Evolutionary conservation across 2,113 vertebrate genomes (phyloP), one percentile per base, ranked within the genome.

Genomic region (Pangasianodon hypophthalmus): DNA sequence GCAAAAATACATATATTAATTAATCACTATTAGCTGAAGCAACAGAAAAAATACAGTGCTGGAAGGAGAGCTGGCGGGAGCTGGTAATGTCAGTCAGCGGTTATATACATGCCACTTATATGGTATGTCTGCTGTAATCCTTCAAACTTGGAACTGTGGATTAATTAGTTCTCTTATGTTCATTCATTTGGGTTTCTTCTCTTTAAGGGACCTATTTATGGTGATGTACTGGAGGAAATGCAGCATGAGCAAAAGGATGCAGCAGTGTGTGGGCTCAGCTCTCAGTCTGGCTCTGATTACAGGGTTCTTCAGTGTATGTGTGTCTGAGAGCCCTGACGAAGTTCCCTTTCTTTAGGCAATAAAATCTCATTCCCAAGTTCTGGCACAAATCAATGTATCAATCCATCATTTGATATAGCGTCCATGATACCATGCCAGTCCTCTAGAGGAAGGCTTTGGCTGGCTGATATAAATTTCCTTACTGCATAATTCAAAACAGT

Each of bases 231-330:
- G 79, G 79, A 48, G 84, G 79, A 88, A 80, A 87, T 44, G 54
- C 67, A 84, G 64, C 48, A 82, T 79, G 84, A 86, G 83, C 32
- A 46, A 77, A 71, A 52, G 14, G 58, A 81, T 29, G 46, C 18
- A 79, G 54, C 52, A 62, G 37, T 85, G 41, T 86, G 84, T 48
- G 32, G 84, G 32, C 88, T 80, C 48, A 80, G 82, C 29, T 60
- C 69, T 85, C 83, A 62, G 24, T 77, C 71, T 89, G 69, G 69
- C 84, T 89, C 71, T 89, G 29, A 54, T 89, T 89, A 86, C 88
- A 80, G 32, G 9, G 60, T 85, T 89, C 71, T 64, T 85, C 19
- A 50, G 54, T 9, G 56, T n/a, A 14, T 85, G 13, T 41, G 52
- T 21, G 48, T 82, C 11, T 80, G 84, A 54, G 58, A 54, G 50